Base-by-base conservation (phyloP, 2,888 invertebrate genomes). In the Ornithoptera priamus region DNA sequence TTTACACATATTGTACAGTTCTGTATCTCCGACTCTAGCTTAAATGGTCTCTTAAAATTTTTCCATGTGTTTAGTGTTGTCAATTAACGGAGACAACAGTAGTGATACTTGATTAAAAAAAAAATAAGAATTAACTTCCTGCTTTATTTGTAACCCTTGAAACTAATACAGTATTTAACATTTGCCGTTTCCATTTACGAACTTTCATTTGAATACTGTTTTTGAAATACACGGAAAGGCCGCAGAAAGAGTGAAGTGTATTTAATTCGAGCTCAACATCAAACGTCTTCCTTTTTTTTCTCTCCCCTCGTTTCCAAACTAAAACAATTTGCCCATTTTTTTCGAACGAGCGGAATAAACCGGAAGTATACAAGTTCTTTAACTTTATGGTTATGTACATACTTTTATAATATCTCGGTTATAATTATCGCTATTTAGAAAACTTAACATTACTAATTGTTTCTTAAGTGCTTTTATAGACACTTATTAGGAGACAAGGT, bases 251-350 rank as follows among this genome's bases (percentile, higher is more conserved):
- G 65, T 65, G 58, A 58, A 65, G 65, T 58, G 22, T 65, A 10
- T 65, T 65, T 65, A 65, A 65, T 65, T 65, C 65, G 42, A 58
- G 65, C 65, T 65, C 65, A 42, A 58, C 65, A 58, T 57, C 64
- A 57, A 59, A 59, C 59, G 59, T 59, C 22, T 39, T 39, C 22
- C 20, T 53, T 42, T 65, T 57, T 65, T 65, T 64, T 30, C 5
- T 30, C 5, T 4, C 30, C 18, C 36, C 30, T 64, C n/a, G 56
- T 39, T 57, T 39, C 56, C n/a, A 58, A 65, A 58, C 57, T 65
- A 18, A 65, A 65, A 65, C 65, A 58, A 65, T 65, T 58, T 57
- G 18, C 39, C 22, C 42, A 57, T 57, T 65, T 65, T 65, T 58
- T 57, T 22, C 12, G 42, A 30, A 53, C 56, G 17, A 42, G 57